These are phyloP conservation scores for Aplocera efformata DNA, from an alignment of 2,888 invertebrate genomes.

Conservation along the genomic window DNA sequence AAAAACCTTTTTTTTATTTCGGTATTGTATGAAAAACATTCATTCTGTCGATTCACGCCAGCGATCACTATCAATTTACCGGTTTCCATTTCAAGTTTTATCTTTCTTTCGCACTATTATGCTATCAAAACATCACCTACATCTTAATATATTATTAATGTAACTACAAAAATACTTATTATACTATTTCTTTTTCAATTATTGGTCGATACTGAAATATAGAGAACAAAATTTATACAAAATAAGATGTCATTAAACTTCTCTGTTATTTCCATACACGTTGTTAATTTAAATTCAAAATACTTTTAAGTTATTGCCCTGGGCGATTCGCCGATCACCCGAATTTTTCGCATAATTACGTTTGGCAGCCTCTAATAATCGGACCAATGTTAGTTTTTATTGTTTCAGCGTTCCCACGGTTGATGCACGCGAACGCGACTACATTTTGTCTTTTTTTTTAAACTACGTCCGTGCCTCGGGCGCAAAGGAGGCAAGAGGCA, in stretches of 20 bases:
- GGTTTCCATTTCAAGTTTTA: too few species aligned
- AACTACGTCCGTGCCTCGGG: constrained; percentile 67
- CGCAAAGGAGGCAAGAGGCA: constrained; percentile 50
- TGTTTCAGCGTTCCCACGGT: constrained; percentile 69
- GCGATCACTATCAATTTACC: too few species aligned
- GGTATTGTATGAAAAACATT: too few species aligned
- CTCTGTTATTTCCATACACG: constrained; percentile 9
- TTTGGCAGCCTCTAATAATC: constrained; percentile 55
- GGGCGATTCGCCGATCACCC: constrained; percentile 37
- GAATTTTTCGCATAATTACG: constrained; percentile 55
- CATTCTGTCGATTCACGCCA: too few species aligned
- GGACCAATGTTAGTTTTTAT: constrained; percentile 48
- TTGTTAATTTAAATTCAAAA: constrained; percentile 22
- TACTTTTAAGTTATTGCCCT: constrained; percentile 28
- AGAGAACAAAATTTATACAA: too few species aligned
- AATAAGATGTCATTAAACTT: constrained; percentile 2
- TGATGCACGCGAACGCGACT: constrained; percentile 61
- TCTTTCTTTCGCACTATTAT: too few species aligned
- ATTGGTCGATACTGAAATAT: too few species aligned
- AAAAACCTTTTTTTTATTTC: too few species aligned
- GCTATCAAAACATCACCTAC: too few species aligned
- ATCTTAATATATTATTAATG: too few species aligned
- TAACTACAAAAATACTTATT: too few species aligned
- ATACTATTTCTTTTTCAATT: too few species aligned
- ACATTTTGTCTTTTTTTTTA: constrained; percentile 43